Conservation (phyloP, 2,113 vertebrate genomes). For the Colaptes auratus region DNA sequence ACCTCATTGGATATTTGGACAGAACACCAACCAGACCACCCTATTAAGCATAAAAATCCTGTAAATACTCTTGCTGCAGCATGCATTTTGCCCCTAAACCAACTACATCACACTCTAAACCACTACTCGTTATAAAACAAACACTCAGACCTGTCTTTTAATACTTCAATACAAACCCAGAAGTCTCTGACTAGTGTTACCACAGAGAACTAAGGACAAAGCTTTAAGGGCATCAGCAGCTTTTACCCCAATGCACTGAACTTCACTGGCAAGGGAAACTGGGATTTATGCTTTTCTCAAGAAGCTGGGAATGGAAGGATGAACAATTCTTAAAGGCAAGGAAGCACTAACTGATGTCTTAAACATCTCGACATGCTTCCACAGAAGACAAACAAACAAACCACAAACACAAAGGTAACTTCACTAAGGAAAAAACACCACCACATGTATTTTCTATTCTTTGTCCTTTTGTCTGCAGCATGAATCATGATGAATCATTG, state of each 20-base stretch:
- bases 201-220: neutral
- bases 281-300: slow-evolving; percentile 9
- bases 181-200: neutral
- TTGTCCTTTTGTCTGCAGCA: slow-evolving; percentile 31
- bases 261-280: slow-evolving; percentile 2
- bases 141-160: neutral
- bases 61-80: neutral
- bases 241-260: neutral
- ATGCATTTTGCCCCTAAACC: neutral
- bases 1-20: neutral
- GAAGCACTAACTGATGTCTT: slow-evolving; percentile 18
- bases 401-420: neutral
- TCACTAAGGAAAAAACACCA: neutral
- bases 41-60: neutral
- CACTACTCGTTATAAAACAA: neutral
- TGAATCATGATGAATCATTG: slow-evolving; percentile 68
- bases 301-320: slow-evolving; percentile 2
- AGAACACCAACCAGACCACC: neutral
- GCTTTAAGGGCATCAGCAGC: slow-evolving; percentile 8
- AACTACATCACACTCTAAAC: neutral
- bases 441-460: slow-evolving; percentile 9
- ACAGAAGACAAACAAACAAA: neutral
- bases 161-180: neutral
- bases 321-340: slow-evolving; percentile 35
- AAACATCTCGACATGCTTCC: slow-evolving; percentile 12